Conservation (phyloP, 1,140 invertebrate species). For the Hormaphis cornu region DNA sequence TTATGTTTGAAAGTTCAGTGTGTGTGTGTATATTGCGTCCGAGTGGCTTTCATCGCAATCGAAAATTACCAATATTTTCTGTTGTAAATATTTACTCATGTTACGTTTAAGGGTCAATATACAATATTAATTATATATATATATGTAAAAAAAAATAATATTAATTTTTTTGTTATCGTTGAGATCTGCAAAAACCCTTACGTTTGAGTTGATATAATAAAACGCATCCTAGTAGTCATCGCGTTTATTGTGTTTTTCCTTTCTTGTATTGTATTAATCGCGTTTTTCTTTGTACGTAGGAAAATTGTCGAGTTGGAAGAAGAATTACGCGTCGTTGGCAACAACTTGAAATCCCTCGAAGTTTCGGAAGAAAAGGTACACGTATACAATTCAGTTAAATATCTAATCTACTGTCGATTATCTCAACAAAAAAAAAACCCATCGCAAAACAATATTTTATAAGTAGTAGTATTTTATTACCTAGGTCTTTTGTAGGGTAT, state of each 20-base stretch:
- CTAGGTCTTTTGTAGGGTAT: too few species aligned
- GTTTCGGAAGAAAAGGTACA: constrained; percentile 99
- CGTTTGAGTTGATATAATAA: constrained; percentile 8
- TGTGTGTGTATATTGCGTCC: constrained; percentile 7
- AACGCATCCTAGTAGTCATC: neutral
- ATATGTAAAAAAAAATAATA: neutral
- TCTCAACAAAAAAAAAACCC: too few species aligned
- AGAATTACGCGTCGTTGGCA: constrained; percentile 96
- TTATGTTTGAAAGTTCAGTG: neutral
- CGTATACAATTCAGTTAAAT: constrained; percentile 9
- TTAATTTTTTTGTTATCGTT: neutral
- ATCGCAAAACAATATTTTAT: too few species aligned
- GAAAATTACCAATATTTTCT: constrained; percentile 28
- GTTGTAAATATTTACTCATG: constrained; percentile 6
- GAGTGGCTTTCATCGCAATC: constrained; percentile 28
- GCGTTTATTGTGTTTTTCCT: neutral
- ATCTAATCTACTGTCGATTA: too few species aligned
- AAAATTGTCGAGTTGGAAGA: constrained; percentile 99
- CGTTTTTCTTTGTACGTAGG: constrained; percentile 52
- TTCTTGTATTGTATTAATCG: neutral
- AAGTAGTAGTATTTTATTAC: too few species aligned
- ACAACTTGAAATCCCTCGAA: constrained; percentile 99
- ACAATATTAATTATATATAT: neutral
- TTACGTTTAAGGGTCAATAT: neutral
- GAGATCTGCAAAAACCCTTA: neutral